A percentile compares a stretch with the other conserved stretches of the same genome.
phyloP scores from a whole-genome alignment of 2,113 vertebrate species.

The Hassar affinis region DNA sequence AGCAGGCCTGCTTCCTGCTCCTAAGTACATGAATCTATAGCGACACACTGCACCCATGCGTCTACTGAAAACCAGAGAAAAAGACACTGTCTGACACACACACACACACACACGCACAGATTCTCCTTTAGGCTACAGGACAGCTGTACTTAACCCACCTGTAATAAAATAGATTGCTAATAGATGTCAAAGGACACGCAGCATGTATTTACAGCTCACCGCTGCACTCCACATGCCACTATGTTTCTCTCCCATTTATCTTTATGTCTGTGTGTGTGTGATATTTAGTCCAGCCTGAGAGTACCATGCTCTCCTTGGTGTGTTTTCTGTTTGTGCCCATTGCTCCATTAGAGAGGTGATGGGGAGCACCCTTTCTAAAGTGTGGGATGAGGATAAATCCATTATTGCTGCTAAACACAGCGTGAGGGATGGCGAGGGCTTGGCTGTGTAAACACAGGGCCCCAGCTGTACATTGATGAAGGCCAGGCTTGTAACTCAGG shows the following conservation, averaged over 20 bases:
- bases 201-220: background rate
- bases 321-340: conserved; percentile 27
- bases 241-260: background rate
- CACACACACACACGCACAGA: background rate
- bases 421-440: conserved; percentile 15
- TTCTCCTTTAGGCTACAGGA: background rate
- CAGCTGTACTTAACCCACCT: background rate
- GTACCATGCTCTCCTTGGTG: conserved; percentile 11
- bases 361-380: conserved; percentile 38
- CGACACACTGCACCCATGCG: background rate
- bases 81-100: conserved; percentile 25
- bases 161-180: background rate
- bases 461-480: conserved; percentile 24
- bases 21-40: conserved; percentile 16
- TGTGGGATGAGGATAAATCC: conserved; percentile 43
- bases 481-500: conserved; percentile 10
- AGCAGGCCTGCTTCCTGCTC: conserved; percentile 6
- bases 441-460: conserved; percentile 6
- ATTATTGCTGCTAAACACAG: conserved; percentile 41
- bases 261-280: conserved; percentile 31
- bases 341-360: conserved; percentile 54
- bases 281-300: conserved; percentile 35
- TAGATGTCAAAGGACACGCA: conserved; percentile 19
- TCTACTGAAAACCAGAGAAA: background rate
- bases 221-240: conserved; percentile 12